Base-by-base conservation (phyloP, 2,113 vertebrate genomes). In the Pitta sordida region DNA sequence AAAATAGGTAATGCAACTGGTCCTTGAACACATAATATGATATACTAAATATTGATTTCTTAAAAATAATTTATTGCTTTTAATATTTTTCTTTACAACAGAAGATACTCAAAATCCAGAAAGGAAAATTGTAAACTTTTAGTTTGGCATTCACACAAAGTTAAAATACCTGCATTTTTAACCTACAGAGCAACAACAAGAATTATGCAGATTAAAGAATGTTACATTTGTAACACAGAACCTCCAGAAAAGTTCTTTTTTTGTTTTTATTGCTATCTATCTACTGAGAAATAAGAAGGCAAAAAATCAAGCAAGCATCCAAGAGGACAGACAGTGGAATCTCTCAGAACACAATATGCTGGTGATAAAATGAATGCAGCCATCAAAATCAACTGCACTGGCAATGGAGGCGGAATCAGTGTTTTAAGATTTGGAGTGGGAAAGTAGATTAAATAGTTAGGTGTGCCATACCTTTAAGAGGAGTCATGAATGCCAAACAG, bases 41-140 rank as follows among this genome's bases (percentile, higher is more conserved):
- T 98, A 97, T 99, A 99, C 98, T 99, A 99, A 99, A 99, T 98
- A 97, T 96, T 97, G 98, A 98, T 99, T 98, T 98, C 97, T 99
- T 98, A 99, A 99, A 99, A 99, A 99, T 99, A 99, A 99, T 99
- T 99, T 99, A 99, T 99, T 99, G 99, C 99, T 99, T 98, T 99
- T 98, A 98, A 98, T 98, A 98, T 97, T 98, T 97, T 98, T 97
- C 97, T 99, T 98, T 98, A 99, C 98, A 99, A 99, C 98, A 99
- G 98, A 99, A 98, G 98, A 98, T 98, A 98, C 98, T 98, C 98
- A 98, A 99, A 99, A 98, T 98, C 98, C 98, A 98, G 97, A 98
- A 99, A 98, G 95, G 98, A 99, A 99, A 98, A 97, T 93, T 99
- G 99, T 99, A 99, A 99, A 99, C 99, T 99, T 97, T 99, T 98